These are phyloP conservation scores for Seira musarum DNA, from an alignment of 2,888 invertebrate species.

Conservation along the genomic window DNA sequence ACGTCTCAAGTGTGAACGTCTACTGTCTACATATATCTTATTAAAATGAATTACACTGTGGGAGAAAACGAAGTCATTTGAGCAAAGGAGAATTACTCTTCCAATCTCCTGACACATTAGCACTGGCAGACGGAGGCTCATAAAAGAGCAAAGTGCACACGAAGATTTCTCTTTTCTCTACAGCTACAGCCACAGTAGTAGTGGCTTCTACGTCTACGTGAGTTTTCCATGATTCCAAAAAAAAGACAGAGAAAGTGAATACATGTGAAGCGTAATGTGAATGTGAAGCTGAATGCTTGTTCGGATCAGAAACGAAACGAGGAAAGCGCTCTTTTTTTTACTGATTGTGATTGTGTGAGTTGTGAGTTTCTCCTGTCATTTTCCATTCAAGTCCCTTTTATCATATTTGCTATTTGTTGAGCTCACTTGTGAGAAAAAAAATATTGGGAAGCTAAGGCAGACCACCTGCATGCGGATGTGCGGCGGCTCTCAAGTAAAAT, in stretches of 20 bases:
- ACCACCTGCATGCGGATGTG: no score
- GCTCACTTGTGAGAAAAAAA: background rate
- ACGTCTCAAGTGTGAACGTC: background rate
- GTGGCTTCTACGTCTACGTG: no score
- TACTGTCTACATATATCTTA: background rate
- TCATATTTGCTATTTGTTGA: background rate
- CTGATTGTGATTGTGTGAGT: background rate
- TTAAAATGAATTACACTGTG: constrained; percentile 1
- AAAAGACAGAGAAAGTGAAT: background rate
- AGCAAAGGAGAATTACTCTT: background rate
- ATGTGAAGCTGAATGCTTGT: no score
- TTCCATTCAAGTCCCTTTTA: background rate
- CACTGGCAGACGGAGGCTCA: background rate
- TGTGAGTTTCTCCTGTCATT: background rate
- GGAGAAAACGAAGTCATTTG: constrained; percentile 23
- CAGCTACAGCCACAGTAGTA: background rate
- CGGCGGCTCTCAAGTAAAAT: background rate
- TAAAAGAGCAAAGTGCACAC: background rate
- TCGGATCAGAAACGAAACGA: no score
- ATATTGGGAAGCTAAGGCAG: no score
- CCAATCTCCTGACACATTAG: background rate
- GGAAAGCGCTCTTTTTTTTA: no score
- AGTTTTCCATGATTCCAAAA: no score
- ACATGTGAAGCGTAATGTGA: no score
- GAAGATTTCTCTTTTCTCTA: background rate